Evolutionary conservation across 1,140 invertebrate genomes (phyloP).

Genomic region (Drosophila melanica): DNA sequence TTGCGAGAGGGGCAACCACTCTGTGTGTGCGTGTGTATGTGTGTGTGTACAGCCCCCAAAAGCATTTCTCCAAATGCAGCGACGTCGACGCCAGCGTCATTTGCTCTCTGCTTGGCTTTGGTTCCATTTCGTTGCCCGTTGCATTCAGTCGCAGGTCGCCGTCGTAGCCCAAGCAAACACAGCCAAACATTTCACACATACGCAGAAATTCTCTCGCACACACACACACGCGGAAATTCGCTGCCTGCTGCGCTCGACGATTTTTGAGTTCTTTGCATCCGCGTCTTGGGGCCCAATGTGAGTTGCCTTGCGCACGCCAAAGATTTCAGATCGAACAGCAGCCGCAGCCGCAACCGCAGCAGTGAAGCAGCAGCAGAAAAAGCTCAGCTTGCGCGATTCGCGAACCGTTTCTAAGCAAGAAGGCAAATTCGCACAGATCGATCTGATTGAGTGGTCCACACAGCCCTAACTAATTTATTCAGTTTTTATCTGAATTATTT

Average conservation of each 20-base stretch:
- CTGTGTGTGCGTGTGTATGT: constrained; percentile 15
- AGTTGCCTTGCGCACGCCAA: constrained; percentile 80
- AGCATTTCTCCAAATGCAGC: constrained; percentile 78
- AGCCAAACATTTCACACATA: constrained; percentile 56
- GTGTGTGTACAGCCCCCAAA: constrained; percentile 64
- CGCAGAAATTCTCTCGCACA: constrained; percentile 13
- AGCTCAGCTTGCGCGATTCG: constrained; percentile 54
- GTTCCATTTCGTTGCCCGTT: constrained; percentile 62
- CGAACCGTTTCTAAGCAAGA: constrained; percentile 18
- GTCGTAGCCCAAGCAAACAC: constrained; percentile 57
- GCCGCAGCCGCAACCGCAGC: constrained; percentile 30
- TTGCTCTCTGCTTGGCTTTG: constrained; percentile 56
- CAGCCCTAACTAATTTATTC: constrained; percentile 5
- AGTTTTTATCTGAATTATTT: constrained; percentile 8
- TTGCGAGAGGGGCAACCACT: constrained; percentile 34
- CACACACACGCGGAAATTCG: constrained; percentile 26
- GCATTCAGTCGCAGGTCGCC: constrained; percentile 37
- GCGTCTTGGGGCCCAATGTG: constrained; percentile 74
- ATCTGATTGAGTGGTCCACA: neutral
- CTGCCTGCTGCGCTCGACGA: constrained; percentile 51
- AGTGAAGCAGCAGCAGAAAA: constrained; percentile 33
- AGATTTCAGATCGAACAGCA: constrained; percentile 77
- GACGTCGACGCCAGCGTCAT: constrained; percentile 49
- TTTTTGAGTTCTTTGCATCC: constrained; percentile 79
- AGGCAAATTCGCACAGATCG: constrained; percentile 9